Base-by-base conservation (phyloP, 2,113 vertebrate species). In the Cromileptes altivelis region DNA sequence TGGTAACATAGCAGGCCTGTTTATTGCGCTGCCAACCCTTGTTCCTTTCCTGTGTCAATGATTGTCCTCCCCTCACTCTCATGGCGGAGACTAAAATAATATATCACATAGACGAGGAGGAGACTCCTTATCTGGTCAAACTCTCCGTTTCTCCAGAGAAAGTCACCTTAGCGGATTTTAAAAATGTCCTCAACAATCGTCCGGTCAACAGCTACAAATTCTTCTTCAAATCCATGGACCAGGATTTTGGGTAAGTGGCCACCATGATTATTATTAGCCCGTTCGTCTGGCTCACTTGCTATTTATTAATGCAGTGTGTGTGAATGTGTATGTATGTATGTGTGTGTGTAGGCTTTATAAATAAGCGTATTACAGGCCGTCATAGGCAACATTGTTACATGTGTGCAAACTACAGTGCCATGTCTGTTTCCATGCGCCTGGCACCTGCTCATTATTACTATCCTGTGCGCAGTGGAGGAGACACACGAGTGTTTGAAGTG, bases 11-110 rank as follows among this genome's bases (percentile, higher is more conserved):
- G 92, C 87, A 88, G 91, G 91, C 91, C 88, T 89, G 84, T 88
- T 77, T 87, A 87, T 89, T 92, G 84, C 87, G 90, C 92, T 88
- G 92, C 92, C 87, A 91, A 82, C 92, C 93, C 90, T 94, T 87
- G 85, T 90, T 94, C 87, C 81, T 92, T 92, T 91, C 85, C 93
- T 81, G 91, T 91, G 92, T 95, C 94, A 94, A 95, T 95, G 95
- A 93, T 91, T 92, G 94, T 94, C 93, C 93, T 93, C 85, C 87
- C 90, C 87, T 87, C 88, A 87, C 92, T 94, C 95, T 96, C 96
- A 99, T 99, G 98, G 98, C 98, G 97, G 98, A 99, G 96, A 99
- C 98, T 82, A 99, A 98, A 94, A 98, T 99, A 81, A 99, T 99
- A 75, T 99, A 99, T 90, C 98, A 99, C 93, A 98, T 99, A 89